Evolutionary conservation across 1,140 invertebrate species (phyloP).

Genomic region (Ladona fulva): DNA sequence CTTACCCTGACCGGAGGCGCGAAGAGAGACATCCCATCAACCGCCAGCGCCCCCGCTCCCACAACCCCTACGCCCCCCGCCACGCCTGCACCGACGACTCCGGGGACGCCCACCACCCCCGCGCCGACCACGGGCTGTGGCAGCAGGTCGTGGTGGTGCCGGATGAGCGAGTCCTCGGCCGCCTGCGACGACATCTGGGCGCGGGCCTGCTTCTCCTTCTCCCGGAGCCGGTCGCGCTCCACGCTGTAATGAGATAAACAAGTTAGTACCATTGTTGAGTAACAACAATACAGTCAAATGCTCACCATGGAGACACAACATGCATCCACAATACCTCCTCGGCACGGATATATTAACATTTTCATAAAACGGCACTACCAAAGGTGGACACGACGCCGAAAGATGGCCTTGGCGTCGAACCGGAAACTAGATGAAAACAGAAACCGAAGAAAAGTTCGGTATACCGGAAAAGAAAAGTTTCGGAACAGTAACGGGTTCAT

Average conservation of each 20-base stretch:
- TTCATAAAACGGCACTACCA: too few species aligned
- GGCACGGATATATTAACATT: too few species aligned
- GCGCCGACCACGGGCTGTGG: neutral
- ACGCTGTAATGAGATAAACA: conserved; percentile 47
- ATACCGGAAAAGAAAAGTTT: too few species aligned
- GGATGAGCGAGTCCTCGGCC: conserved; percentile 35
- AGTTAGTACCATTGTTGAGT: too few species aligned
- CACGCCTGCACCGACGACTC: neutral
- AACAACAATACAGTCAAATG: too few species aligned
- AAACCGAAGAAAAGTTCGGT: too few species aligned
- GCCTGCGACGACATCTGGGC: conserved; percentile 57
- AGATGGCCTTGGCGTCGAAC: too few species aligned
- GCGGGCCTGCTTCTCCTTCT: conserved; percentile 59
- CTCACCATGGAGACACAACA: too few species aligned
- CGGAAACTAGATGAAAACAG: too few species aligned
- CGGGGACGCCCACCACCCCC: neutral
- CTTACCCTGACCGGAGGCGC: conserved; percentile 49
- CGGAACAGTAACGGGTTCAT: too few species aligned
- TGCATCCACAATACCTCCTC: too few species aligned
- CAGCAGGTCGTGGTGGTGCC: neutral
- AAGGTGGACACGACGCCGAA: too few species aligned
- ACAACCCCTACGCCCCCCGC: conserved; percentile 35
- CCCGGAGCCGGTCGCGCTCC: conserved; percentile 60
- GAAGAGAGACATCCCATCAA: conserved; percentile 40
- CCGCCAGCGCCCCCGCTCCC: conserved; percentile 33